Conservation (phyloP, 2,113 vertebrate species). For the Brachypodius melanocephalos region DNA sequence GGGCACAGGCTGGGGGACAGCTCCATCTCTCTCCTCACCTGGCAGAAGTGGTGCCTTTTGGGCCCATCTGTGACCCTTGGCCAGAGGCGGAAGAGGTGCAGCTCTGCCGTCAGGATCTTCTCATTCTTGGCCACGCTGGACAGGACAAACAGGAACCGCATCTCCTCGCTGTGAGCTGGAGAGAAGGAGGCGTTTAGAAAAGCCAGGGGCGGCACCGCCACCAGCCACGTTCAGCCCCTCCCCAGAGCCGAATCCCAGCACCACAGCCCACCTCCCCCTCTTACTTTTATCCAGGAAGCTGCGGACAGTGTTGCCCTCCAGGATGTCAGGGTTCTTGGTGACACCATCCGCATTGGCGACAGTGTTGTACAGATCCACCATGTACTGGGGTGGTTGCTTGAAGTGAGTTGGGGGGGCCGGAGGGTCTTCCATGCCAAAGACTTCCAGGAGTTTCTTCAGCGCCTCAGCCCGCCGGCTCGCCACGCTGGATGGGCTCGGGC, state of each 20-base stretch:
- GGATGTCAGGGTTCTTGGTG: slow-evolving; percentile 82
- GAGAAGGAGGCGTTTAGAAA: neutral
- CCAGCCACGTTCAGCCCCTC: rapidly evolving
- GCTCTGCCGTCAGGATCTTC: slow-evolving; percentile 84
- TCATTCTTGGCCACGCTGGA: slow-evolving; percentile 82
- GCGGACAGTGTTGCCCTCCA: slow-evolving; percentile 89
- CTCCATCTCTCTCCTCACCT: slow-evolving; percentile 64
- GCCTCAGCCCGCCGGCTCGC: slow-evolving; percentile 75
- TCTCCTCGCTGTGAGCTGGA: slow-evolving; percentile 78
- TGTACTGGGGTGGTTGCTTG: slow-evolving; percentile 88
- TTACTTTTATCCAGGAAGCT: slow-evolving; percentile 90
- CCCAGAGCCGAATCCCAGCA: neutral
- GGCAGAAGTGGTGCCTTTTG: slow-evolving; percentile 83
- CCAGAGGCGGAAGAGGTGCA: slow-evolving; percentile 87
- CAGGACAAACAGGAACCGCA: slow-evolving; percentile 82
- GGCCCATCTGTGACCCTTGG: slow-evolving; percentile 17
- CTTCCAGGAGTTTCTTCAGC: slow-evolving; percentile 83
- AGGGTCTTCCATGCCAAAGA: slow-evolving; percentile 88
- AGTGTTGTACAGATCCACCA: slow-evolving; percentile 88
- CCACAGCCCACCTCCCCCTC: neutral
- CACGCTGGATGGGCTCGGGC: neutral
- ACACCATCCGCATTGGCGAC: slow-evolving; percentile 86
- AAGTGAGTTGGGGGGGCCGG: slow-evolving; percentile 67
- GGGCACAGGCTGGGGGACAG: neutral
- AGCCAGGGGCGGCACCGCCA: rapidly evolving